Evolutionary conservation across 2,113 vertebrate species (phyloP).

Genomic region (Ifrita kowaldi): DNA sequence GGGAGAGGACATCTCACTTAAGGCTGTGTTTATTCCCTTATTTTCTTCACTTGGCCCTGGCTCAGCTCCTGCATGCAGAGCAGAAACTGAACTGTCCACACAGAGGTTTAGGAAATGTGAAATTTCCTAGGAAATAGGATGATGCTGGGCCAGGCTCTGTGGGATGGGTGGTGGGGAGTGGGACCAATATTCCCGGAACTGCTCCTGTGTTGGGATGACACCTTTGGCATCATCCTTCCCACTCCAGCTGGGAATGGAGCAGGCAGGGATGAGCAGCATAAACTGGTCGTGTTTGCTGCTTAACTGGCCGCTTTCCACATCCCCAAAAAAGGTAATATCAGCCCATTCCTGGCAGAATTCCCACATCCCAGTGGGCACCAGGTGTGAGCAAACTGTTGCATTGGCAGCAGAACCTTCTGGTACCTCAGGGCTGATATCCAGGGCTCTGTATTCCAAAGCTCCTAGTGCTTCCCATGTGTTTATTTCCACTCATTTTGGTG

Average conservation of each 20-base stretch:
- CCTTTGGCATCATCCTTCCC: not conserved
- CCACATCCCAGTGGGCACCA: not conserved
- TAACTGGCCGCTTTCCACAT: not conserved
- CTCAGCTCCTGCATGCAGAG: not conserved
- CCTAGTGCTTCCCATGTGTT: not conserved
- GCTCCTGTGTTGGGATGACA: not conserved
- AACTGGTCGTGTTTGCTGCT: not conserved
- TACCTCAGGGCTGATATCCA: not conserved
- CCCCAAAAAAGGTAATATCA: not conserved
- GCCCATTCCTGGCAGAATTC: not conserved
- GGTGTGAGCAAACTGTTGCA: not conserved
- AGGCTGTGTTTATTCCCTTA: accelerated
- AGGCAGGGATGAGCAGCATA: accelerated
- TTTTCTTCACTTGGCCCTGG: not conserved
- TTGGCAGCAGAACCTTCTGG: not conserved
- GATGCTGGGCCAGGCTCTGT: not conserved
- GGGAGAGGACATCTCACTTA: not conserved
- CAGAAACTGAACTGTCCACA: not conserved
- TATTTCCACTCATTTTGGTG: not conserved
- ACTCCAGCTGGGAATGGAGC: not conserved
- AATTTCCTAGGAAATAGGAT: not conserved
- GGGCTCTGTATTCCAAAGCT: not conserved
- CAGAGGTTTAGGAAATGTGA: not conserved
- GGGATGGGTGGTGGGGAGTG: not conserved
- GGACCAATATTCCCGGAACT: not conserved